Base-by-base conservation (phyloP, 2,797 vertebrate species). In the Sebastes elongatus region DNA sequence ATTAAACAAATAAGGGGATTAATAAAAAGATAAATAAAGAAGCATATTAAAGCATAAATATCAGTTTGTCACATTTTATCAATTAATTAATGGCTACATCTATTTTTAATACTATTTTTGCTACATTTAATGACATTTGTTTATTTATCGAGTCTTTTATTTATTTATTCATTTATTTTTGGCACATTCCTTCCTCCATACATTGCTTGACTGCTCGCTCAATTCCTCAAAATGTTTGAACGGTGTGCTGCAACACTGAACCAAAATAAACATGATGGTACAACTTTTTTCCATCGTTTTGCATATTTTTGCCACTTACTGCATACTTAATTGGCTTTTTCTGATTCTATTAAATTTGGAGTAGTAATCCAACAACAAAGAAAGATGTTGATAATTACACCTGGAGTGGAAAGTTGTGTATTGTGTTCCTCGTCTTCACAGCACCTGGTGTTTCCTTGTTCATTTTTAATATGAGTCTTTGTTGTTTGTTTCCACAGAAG, bases 401-500 rank as follows among this genome's bases (percentile, higher is more conserved):
- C 14, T 53, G 22, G 22, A 38, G 10, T 14, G 28, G 23, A 32
- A 18, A 18, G 13, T 56, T 28, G 46, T 13, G 63, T 10, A 11
- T 5, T 42, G 10, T 70, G 23, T 73, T 52, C 13, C 2, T 18
- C 6, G 32, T 30, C 18, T 30, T 27, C 23, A 38, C 23, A 23
- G 20, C 2, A 2, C 7, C 23, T 72, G 18, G 56, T 71, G 11
- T 74, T 8, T 32, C 6, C 9, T 28, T 22, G 7, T 25, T 27
- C 35, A 49, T 27, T 74, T 83, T 60, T 79, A 73, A 80, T 10
- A 2, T 20, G 1, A 38, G 2, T 78, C 6, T 82, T 59, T 75
- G 46, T 53, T 27, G 64, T 73, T 74, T 82, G n/a, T 79, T 81
- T 84, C 38, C 25, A 16, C 95, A 99, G 98, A 99, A 93, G 98